Percentiles rank a stretch among this genome's conserved stretches.
Conservation (phyloP, 2,113 vertebrate genomes). For the Callospermophilus lateralis region DNA sequence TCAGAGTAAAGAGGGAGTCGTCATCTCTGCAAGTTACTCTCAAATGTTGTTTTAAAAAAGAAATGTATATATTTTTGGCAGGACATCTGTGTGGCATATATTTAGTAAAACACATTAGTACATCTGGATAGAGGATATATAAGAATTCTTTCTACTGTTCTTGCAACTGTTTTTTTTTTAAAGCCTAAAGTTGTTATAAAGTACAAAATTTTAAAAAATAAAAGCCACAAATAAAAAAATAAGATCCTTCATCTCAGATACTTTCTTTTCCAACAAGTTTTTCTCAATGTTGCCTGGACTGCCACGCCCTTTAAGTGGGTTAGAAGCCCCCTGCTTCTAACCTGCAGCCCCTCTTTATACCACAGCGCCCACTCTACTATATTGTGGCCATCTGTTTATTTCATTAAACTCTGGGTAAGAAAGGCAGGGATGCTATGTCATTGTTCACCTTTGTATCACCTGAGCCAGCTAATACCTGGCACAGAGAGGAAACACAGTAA, state of each 20-base stretch:
- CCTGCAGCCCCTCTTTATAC: neutral
- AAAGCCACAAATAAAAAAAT: neutral
- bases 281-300: neutral
- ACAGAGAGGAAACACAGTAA: neutral
- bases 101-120: neutral
- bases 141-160: slow-evolving; percentile 9
- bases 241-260: neutral
- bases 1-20: neutral
- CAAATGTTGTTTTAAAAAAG: slow-evolving; percentile 1
- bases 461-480: neutral
- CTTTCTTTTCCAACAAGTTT: neutral
- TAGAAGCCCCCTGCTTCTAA: neutral
- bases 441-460: neutral
- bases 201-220: neutral
- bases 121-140: neutral
- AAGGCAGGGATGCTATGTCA: neutral
- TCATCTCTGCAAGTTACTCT: slow-evolving; percentile 5
- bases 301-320: rapidly evolving
- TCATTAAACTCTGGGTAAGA: neutral
- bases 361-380: neutral
- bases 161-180: neutral
- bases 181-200: neutral
- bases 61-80: neutral
- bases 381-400: neutral
- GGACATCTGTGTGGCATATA: neutral